Conservation (phyloP, 1,140 invertebrate genomes). For the Ptiloglossa arizonensis region DNA sequence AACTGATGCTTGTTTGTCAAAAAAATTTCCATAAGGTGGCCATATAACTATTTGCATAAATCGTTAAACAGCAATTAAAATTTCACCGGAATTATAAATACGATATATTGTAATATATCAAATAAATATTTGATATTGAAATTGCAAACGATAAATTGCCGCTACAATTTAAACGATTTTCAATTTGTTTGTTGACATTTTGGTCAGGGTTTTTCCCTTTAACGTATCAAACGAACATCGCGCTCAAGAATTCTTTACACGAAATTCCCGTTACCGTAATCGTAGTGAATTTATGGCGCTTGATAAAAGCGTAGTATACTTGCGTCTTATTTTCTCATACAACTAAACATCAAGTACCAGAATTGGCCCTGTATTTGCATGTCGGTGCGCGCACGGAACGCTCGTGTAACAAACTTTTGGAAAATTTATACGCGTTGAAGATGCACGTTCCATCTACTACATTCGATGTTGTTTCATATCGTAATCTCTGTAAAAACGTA, state of each 20-base stretch:
- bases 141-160: neutral
- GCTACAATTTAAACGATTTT: constrained; percentile 1
- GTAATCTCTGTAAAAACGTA: too few relatives aligned
- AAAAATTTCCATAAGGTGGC: too few relatives aligned
- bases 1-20: too few relatives aligned
- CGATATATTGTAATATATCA: neutral
- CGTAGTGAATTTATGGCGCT: neutral
- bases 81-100: neutral
- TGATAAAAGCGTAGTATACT: neutral
- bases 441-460: neutral
- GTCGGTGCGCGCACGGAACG: neutral
- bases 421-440: constrained; percentile 1
- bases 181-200: too few relatives aligned
- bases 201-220: neutral
- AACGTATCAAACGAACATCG: neutral
- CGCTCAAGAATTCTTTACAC: too few relatives aligned
- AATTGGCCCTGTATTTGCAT: neutral
- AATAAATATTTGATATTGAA: neutral
- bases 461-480: neutral
- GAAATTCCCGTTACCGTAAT: neutral
- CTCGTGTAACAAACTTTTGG: neutral
- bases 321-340: neutral
- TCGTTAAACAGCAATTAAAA: neutral
- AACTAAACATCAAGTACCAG: neutral
- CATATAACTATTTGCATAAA: too few relatives aligned